These are phyloP conservation scores for Laspeyria flexula DNA, from an alignment of 2,888 invertebrate species.

Conservation along the genomic window DNA sequence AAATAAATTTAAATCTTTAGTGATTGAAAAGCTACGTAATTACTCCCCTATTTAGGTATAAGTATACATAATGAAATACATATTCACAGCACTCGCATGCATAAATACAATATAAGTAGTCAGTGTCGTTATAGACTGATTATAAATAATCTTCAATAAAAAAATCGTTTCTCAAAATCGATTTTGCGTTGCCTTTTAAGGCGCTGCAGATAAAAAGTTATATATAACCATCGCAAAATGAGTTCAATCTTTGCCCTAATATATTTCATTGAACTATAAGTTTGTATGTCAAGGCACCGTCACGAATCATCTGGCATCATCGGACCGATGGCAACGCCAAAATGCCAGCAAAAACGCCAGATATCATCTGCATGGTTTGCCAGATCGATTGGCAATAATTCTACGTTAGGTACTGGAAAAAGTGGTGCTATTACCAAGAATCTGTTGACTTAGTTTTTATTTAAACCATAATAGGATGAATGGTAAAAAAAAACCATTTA, in stretches of 20 bases:
- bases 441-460: background rate
- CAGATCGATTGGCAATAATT: conserved; percentile 25
- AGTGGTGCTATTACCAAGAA: background rate
- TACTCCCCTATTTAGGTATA: no score
- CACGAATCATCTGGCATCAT: conserved; percentile 61
- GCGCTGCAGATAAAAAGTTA: conserved; percentile 7
- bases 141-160: no score
- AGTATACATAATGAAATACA: no score
- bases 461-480: no score
- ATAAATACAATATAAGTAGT: no score
- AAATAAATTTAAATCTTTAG: no score
- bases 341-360: conserved; percentile 46
- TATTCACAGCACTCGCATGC: no score
- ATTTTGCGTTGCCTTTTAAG: conserved; percentile 9
- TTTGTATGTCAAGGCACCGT: conserved; percentile 63
- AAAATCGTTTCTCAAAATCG: background rate
- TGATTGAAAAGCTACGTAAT: no score
- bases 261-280: conserved; percentile 31
- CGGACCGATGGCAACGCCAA: conserved; percentile 53
- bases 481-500: no score
- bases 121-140: no score
- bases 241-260: conserved; percentile 23
- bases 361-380: conserved; percentile 35
- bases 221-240: conserved; percentile 9
- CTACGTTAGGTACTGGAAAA: background rate